Evolutionary conservation across 2,888 invertebrate genomes (phyloP).

Genomic region (Ypsolopha scabrella): DNA sequence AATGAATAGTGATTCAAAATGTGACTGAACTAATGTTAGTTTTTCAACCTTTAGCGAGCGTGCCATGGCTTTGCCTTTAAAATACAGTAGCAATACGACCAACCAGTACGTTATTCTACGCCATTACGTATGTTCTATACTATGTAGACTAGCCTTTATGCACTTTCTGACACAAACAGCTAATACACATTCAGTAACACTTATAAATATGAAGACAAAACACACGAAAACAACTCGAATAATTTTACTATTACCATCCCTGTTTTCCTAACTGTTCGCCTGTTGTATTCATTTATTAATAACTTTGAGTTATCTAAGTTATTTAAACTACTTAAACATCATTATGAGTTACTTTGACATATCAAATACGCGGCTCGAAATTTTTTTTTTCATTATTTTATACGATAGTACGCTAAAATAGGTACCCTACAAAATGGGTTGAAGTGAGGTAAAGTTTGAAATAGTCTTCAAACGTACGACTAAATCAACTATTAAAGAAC

Average conservation of each 20-base stretch:
- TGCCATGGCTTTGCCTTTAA: slow-evolving; percentile 18
- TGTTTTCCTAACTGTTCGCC: slow-evolving; percentile 68
- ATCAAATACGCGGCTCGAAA: slow-evolving; percentile 70
- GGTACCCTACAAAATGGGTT: slow-evolving; percentile 59
- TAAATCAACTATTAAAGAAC: slow-evolving; percentile 17
- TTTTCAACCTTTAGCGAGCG: slow-evolving; percentile 64
- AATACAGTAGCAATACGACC: slow-evolving; percentile 25
- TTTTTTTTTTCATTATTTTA: slow-evolving; percentile 47
- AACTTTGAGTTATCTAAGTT: slow-evolving; percentile 60
- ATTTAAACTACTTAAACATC: slow-evolving; percentile 60
- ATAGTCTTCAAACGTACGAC: slow-evolving; percentile 26
- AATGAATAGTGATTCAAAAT: not conserved
- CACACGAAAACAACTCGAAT: slow-evolving; percentile 57
- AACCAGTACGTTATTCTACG: slow-evolving; percentile 26
- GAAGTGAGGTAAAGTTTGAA: slow-evolving; percentile 45
- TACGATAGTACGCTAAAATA: slow-evolving; percentile 45
- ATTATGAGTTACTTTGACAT: slow-evolving; percentile 69
- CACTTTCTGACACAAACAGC: slow-evolving; percentile 45
- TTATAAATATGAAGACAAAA: slow-evolving; percentile 59
- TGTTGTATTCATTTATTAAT: slow-evolving; percentile 44
- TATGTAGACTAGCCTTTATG: slow-evolving; percentile 45
- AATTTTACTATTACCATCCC: slow-evolving; percentile 60
- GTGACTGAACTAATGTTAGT: slow-evolving; percentile 6
- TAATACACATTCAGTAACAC: slow-evolving; percentile 64
- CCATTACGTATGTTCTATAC: slow-evolving; percentile 39